Evolutionary conservation across 1,140 invertebrate species (phyloP).

Genomic region (Halesus radiatus): DNA sequence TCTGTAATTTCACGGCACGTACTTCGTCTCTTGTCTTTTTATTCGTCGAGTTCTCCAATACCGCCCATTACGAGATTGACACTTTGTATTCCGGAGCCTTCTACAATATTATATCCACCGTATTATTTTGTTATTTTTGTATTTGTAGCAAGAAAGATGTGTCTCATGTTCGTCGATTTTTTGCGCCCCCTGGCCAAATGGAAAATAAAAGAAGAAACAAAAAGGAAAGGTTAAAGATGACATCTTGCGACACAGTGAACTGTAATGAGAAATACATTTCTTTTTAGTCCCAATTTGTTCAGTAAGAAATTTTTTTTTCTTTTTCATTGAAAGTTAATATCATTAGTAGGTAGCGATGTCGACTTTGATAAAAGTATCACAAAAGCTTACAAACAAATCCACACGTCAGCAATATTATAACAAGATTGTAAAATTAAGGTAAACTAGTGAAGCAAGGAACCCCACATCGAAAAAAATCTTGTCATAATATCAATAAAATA

Average conservation of each 20-base stretch:
- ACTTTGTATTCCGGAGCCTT: background rate
- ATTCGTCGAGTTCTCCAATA: background rate
- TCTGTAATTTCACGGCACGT: background rate
- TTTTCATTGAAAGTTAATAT: background rate
- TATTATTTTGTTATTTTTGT: background rate
- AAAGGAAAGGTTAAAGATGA: background rate
- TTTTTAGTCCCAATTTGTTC: background rate
- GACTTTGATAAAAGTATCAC: background rate
- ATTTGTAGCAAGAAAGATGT: background rate
- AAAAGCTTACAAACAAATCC: background rate
- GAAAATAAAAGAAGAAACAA: background rate
- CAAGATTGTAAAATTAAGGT: no score
- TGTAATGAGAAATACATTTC: background rate
- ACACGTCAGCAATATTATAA: no score
- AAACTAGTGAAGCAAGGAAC: no score
- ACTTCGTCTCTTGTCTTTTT: background rate
- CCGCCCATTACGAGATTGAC: slow-evolving; percentile 30
- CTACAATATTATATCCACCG: background rate
- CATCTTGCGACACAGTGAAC: background rate
- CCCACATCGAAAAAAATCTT: no score
- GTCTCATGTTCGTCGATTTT: no score
- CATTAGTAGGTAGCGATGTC: background rate
- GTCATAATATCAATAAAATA: no score
- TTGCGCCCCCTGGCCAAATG: background rate
- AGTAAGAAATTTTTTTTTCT: background rate